phyloP scores from a whole-genome alignment of 1,140 invertebrate genomes.

The Bombus picipes region DNA sequence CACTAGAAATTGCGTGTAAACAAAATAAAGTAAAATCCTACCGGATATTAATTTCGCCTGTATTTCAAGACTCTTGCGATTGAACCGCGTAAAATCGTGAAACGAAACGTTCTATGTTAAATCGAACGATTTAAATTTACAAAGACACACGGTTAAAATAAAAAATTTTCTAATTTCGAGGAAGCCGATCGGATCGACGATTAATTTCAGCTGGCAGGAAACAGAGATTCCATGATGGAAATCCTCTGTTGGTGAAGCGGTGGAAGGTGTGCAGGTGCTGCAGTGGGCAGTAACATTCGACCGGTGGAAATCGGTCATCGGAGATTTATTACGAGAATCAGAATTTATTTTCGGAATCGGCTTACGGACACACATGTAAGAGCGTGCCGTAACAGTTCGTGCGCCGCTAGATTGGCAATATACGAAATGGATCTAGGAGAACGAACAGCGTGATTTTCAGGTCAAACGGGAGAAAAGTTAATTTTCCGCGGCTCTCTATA shows the following conservation, averaged over 20 bases:
- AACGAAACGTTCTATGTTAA: not conserved
- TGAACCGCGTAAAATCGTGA: not conserved
- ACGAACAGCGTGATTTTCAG: constrained; percentile 33
- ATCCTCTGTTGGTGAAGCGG: not conserved
- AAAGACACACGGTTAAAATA: not conserved
- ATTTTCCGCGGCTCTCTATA: constrained; percentile 30
- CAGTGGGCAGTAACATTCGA: not conserved
- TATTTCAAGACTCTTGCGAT: not conserved
- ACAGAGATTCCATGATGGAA: not conserved
- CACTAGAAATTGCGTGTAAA: not conserved
- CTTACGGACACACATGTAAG: constrained; percentile 29
- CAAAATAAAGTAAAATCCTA: not conserved
- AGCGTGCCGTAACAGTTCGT: not conserved
- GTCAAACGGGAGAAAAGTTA: constrained; percentile 38
- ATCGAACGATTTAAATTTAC: not conserved
- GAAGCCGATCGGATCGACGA: not conserved
- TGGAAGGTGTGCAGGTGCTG: not conserved
- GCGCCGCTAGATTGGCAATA: constrained; percentile 23
- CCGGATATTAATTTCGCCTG: not conserved
- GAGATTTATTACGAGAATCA: constrained; percentile 21
- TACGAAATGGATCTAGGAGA: constrained; percentile 29
- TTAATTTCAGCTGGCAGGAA: not conserved
- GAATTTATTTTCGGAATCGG: constrained; percentile 37
- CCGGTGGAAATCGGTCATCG: constrained; percentile 14
- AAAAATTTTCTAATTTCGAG: constrained; percentile 13